Evolutionary conservation across 2,797 vertebrate species (phyloP).

Genomic region (Cryptoprocta ferox): DNA sequence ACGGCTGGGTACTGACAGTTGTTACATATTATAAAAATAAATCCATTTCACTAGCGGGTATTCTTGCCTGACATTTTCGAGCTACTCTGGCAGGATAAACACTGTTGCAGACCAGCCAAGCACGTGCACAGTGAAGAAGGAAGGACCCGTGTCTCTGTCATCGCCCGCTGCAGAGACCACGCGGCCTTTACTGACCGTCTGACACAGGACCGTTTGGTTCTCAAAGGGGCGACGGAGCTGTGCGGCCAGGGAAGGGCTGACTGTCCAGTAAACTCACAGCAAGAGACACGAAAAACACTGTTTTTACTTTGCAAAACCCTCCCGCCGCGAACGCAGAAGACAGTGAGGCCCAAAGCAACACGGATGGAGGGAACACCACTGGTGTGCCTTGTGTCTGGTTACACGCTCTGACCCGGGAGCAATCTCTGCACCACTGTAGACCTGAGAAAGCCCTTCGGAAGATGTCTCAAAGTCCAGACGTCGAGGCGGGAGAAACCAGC

Average conservation of each 20-base stretch:
- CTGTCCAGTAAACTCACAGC: neutral
- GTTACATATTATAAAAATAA: slow-evolving; percentile 92
- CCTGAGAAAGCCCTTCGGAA: neutral
- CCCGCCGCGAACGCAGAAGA: neutral
- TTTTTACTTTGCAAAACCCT: neutral
- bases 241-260: neutral
- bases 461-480: neutral
- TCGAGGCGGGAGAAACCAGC: neutral
- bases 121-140: neutral
- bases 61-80: slow-evolving; percentile 80
- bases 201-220: neutral
- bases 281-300: neutral
- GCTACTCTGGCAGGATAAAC: slow-evolving; percentile 72
- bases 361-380: neutral
- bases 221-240: neutral
- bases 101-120: neutral
- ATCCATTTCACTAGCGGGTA: slow-evolving; percentile 85
- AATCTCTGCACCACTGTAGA: neutral
- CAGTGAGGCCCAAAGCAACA: neutral
- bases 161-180: slow-evolving; percentile 40
- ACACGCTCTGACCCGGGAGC: neutral
- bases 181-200: slow-evolving; percentile 2
- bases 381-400: neutral
- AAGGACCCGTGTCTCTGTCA: neutral
- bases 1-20: neutral